phyloP scores from a whole-genome alignment of 2,888 invertebrate genomes.

The Limnephilus auricula region DNA sequence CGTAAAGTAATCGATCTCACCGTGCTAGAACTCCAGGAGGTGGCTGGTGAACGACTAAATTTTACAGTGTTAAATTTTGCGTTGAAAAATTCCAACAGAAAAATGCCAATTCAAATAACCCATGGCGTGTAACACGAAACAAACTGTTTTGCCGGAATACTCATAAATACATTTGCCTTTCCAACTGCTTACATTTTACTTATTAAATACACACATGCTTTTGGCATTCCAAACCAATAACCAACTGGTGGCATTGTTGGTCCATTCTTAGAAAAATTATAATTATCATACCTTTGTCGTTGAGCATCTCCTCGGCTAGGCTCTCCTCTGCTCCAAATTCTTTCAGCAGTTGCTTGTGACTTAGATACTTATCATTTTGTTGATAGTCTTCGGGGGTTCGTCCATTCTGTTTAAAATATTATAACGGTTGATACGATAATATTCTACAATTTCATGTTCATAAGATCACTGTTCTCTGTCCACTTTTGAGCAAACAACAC shows the following conservation, averaged over 20 bases:
- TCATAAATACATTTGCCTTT: slow-evolving; percentile 1
- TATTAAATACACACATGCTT: background rate
- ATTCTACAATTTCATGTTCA: background rate
- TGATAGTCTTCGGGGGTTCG: slow-evolving; percentile 89
- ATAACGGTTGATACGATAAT: background rate
- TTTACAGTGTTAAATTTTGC: slow-evolving; percentile 37
- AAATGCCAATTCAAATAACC: slow-evolving; percentile 33
- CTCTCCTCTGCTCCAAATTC: slow-evolving; percentile 85
- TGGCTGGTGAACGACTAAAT: slow-evolving; percentile 5
- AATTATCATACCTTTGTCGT: slow-evolving; percentile 85
- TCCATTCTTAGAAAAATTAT: slow-evolving; percentile 49
- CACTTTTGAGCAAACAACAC: background rate
- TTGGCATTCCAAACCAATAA: slow-evolving; percentile 2
- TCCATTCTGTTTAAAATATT: slow-evolving; percentile 79
- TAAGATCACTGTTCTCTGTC: background rate
- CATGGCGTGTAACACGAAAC: slow-evolving; percentile 56
- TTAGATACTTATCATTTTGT: slow-evolving; percentile 82
- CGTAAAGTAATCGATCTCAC: too few relatives aligned
- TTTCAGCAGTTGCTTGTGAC: slow-evolving; percentile 82
- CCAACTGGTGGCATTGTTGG: background rate
- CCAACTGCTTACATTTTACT: background rate
- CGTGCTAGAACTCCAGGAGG: too few relatives aligned
- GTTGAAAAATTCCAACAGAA: slow-evolving; percentile 43
- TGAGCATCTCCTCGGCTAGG: slow-evolving; percentile 82
- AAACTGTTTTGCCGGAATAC: slow-evolving; percentile 51